A percentile compares a stretch with the other conserved stretches of the same genome.
Evolutionary conservation across 2,888 invertebrate species (phyloP).

Genomic region (Adineta ricciae): DNA sequence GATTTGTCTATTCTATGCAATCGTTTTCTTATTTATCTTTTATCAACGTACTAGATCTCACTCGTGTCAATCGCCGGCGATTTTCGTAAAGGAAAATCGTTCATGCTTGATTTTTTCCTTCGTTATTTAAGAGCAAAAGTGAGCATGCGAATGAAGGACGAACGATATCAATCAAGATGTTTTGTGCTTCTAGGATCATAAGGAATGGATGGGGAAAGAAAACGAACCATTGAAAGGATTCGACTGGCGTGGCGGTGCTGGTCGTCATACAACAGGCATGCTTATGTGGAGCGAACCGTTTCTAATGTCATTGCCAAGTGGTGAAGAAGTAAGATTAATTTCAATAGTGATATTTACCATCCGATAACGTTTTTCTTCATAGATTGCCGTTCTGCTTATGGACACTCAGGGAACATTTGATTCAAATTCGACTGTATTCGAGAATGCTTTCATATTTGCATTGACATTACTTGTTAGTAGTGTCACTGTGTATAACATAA

Average conservation of each 20-base stretch:
- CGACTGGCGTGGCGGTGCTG: conserved; percentile 86
- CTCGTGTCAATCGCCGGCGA: conserved; percentile 93
- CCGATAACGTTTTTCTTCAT: conserved; percentile 18
- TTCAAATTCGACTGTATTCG: conserved; percentile 87
- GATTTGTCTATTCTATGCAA: no score
- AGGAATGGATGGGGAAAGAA: conserved; percentile 76
- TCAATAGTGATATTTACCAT: neutral
- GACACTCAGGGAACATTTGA: conserved; percentile 95
- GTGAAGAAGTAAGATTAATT: conserved; percentile 42
- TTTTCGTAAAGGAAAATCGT: conserved; percentile 93
- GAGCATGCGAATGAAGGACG: neutral
- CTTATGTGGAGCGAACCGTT: conserved; percentile 90
- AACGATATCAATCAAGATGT: conserved; percentile 35
- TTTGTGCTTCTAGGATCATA: conserved; percentile 35
- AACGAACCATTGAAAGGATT: conserved; percentile 75
- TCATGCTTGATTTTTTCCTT: conserved; percentile 88
- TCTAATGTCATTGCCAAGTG: conserved; percentile 51
- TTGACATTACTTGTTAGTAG: conserved; percentile 95
- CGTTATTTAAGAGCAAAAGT: conserved; percentile 73
- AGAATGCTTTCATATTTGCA: conserved; percentile 95
- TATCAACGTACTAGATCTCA: conserved; percentile 68
- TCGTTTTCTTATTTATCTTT: neutral
- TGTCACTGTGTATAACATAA: conserved; percentile 79
- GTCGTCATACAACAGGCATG: conserved; percentile 88
- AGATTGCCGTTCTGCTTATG: conserved; percentile 73